Base-by-base conservation (phyloP, 2,888 invertebrate species). In the Catotricha subobsoleta region DNA sequence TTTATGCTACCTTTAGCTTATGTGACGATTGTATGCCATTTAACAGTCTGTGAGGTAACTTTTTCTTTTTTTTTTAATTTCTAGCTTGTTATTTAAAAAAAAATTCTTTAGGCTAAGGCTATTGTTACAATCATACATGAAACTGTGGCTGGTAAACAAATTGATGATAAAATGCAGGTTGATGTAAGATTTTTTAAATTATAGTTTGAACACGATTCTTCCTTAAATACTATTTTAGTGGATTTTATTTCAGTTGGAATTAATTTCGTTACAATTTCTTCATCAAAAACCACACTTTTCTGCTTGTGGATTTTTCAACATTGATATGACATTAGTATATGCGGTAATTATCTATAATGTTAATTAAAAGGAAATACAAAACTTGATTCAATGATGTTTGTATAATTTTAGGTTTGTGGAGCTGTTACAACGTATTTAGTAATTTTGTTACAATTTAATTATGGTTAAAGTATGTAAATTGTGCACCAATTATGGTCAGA, bases 251-350 rank as follows among this genome's bases (percentile, higher is more conserved):
- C n/a, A 37, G 37, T 16, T 37, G 3, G 37, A 37, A 18, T n/a
- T 37, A 18, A 37, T 37, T 16, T 13, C 37, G 9, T n/a, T 37
- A 37, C 37, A 37, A 28, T 37, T 37, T 28, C 10, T 27, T 18
- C 37, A 37, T 15, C 37, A 37, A 37, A 25, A 27, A n/a, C 37
- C 37, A 18, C 23, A 37, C 10, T 37, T 37, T 37, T 25, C 37
- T 3, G 37, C 37, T 18, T 37, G 37, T 18, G 37, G 37, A 18
- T 37, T 37, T 18, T 37, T 37, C 18, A 10, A 9, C 9, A 37
- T 37, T 18, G 37, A 37, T 37, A 37, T 37, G 37, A 28, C 37
- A 28, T 37, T 37, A 16, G 16, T 28, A 27, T 37, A 25, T 37
- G 37, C 37, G 27, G 37, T 37, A 18, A 9, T 12, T 9, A 12